Base-by-base conservation (phyloP, 2,797 vertebrate genomes). In the Ispidina picta region DNA sequence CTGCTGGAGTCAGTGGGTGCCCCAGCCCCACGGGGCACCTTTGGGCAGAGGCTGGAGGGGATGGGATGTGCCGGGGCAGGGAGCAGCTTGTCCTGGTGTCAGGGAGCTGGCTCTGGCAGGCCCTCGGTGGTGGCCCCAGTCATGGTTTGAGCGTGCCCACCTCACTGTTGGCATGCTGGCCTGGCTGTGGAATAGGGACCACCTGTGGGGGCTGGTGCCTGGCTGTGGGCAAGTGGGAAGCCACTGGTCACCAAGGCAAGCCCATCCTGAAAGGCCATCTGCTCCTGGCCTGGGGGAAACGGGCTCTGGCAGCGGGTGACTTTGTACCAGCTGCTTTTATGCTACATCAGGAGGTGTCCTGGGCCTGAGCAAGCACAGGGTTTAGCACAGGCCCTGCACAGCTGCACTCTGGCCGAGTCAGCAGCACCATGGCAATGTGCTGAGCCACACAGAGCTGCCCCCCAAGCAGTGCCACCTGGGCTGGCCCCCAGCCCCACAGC, bases 371-470 rank as follows among this genome's bases (percentile, higher is more conserved):
- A 18, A 39, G 7, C 0, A 0, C 10, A 0, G 76, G 74, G 59
- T 29, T 56, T 54, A 22, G 69, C 88, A 15, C 43, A 8, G 59
- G 71, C 87, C 31, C 52, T 0, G 0, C 51, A 7, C 82, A 82
- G 87, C 91, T 84, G 89, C 2, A 3, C 55, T 43, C 51, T 1
- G 16, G 59, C 87, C 76, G 91, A 86, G 48, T 78, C 89, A 89
- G 93, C 89, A 73, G 74, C 23, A 0, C 68, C 3, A 11, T 2
- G 19, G 8, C 41, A 8, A 8, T 4, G 11, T 31, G 86, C 75
- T 29, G 76, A 70, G 80, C 74, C 41, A 3, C 0, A 2, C 51
- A 7, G 89, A 46, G 74, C 64, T 0, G 0, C 18, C 52, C 52
- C 4, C 33, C 33, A 33, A 0, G 72, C 71, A 48, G 83, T 58